phyloP scores from a whole-genome alignment of 2,113 vertebrate genomes.

The Australoheros scitulus region DNA sequence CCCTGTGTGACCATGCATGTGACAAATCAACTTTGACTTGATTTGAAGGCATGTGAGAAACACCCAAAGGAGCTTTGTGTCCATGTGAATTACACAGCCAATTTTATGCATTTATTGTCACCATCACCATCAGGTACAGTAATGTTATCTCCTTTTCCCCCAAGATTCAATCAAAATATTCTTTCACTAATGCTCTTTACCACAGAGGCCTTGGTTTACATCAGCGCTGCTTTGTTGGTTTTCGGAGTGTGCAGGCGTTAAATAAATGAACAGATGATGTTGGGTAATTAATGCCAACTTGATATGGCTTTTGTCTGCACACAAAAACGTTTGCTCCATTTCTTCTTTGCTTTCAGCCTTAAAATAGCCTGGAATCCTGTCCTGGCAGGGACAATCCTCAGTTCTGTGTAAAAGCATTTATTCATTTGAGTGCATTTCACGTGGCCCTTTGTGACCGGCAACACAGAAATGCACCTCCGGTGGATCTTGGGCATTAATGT shows the following conservation, averaged over 20 bases:
- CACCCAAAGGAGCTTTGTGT: neutral
- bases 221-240: slow-evolving; percentile 25
- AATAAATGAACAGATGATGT: slow-evolving; percentile 38
- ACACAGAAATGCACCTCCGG: neutral
- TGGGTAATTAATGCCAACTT: slow-evolving; percentile 39
- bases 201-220: slow-evolving; percentile 25
- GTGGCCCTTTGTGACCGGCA: neutral
- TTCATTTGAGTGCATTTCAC: neutral
- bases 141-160: neutral
- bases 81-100: neutral
- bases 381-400: too few species aligned
- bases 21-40: too few species aligned
- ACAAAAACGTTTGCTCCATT: neutral
- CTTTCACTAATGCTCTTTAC: neutral
- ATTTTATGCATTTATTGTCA: neutral
- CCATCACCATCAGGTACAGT: neutral
- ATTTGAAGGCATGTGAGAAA: too few species aligned
- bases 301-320: neutral
- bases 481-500: too few species aligned
- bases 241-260: neutral
- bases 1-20: too few species aligned
- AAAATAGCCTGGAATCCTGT: slow-evolving; percentile 4
- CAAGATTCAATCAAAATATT: slow-evolving; percentile 3
- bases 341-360: neutral
- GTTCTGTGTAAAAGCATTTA: neutral